Evolutionary conservation across 1,140 invertebrate species (phyloP).

Genomic region (Apocrypta bakeri): DNA sequence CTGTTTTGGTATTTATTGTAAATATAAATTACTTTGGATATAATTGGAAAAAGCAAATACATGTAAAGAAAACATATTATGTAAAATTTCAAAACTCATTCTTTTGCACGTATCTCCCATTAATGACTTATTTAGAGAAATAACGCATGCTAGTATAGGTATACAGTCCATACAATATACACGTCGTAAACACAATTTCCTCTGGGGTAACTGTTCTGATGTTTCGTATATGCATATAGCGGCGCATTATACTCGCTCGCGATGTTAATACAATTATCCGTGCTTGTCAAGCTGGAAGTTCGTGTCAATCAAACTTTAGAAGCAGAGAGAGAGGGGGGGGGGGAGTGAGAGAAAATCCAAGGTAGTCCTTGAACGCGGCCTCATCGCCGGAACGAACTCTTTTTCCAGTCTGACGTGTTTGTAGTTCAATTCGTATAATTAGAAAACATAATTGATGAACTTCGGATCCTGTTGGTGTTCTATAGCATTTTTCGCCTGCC

Average conservation of each 20-base stretch:
- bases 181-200: constrained; percentile 36
- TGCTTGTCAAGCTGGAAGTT: constrained; percentile 36
- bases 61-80: background rate
- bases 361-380: background rate
- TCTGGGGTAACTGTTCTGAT: constrained; percentile 3
- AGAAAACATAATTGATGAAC: constrained; percentile 31
- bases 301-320: constrained; percentile 40
- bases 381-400: background rate
- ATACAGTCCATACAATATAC: background rate
- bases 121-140: background rate
- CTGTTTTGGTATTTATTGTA: too few relatives aligned
- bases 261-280: constrained; percentile 34
- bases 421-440: constrained; percentile 25
- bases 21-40: too few relatives aligned
- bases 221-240: constrained; percentile 15
- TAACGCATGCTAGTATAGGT: too few relatives aligned
- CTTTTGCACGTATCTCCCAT: background rate
- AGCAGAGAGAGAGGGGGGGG: too few relatives aligned
- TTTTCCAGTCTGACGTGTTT: constrained; percentile 40
- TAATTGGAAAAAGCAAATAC: background rate
- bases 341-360: too few relatives aligned
- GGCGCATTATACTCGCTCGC: background rate
- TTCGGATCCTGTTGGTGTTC: background rate
- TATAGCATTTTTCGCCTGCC: background rate
- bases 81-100: background rate